Conservation (phyloP, 2,113 vertebrate genomes). For the Paramisgurnus dabryanus region DNA sequence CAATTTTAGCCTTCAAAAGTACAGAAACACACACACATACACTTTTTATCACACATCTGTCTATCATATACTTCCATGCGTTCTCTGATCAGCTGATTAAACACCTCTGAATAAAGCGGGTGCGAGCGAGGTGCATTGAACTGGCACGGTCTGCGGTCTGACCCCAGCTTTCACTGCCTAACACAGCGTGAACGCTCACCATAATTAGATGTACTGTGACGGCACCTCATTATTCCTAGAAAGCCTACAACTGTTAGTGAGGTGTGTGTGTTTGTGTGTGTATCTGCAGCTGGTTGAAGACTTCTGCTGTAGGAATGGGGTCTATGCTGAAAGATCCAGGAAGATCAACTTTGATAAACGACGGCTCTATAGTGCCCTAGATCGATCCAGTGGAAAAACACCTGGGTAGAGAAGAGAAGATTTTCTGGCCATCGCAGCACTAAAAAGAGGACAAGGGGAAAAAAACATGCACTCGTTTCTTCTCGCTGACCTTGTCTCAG, state of each 20-base stretch:
- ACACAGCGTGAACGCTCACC: slow-evolving; percentile 20
- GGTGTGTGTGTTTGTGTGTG: background rate
- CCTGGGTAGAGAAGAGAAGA: slow-evolving; percentile 28
- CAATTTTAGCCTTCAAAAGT: background rate
- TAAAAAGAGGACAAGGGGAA: slow-evolving; percentile 12
- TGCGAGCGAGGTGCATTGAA: background rate
- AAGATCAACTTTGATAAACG: slow-evolving; percentile 45
- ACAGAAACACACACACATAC: slow-evolving; percentile 5
- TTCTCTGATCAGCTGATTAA: background rate
- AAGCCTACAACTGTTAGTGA: slow-evolving; percentile 17
- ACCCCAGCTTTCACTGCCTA: slow-evolving; percentile 37
- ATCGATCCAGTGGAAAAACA: slow-evolving; percentile 30
- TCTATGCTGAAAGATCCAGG: slow-evolving; percentile 23
- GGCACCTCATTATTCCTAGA: slow-evolving; percentile 32
- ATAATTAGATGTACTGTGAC: slow-evolving; percentile 31
- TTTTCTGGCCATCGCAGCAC: slow-evolving; percentile 21
- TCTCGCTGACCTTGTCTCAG: slow-evolving; percentile 24
- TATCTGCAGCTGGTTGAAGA: background rate
- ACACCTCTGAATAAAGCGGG: background rate
- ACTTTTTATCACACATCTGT: background rate
- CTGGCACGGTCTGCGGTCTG: slow-evolving; percentile 6
- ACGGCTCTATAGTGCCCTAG: slow-evolving; percentile 42
- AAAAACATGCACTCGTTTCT: slow-evolving; percentile 25
- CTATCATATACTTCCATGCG: background rate
- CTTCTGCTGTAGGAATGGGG: slow-evolving; percentile 13